Evolutionary conservation across 2,888 invertebrate species (phyloP).

Genomic region (Brenthis hecate): DNA sequence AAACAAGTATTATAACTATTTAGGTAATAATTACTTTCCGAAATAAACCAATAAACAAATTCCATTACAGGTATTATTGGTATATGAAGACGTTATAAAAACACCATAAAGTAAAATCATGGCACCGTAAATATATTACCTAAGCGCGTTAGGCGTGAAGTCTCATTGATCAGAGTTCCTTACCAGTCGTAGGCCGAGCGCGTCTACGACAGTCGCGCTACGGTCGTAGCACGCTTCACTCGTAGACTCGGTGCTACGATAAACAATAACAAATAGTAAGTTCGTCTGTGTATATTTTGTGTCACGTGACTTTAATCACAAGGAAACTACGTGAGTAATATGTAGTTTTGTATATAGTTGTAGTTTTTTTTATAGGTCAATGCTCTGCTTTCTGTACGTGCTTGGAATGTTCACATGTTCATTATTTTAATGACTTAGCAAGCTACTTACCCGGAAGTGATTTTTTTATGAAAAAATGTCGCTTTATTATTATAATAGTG

Average conservation of each 20-base stretch:
- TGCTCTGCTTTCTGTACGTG: conserved; percentile 18
- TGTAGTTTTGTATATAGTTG: conserved; percentile 1
- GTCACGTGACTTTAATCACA: conserved; percentile 32
- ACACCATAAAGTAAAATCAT: conserved; percentile 41
- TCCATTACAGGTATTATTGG: background rate
- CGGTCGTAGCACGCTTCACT: conserved; percentile 64
- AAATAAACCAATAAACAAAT: background rate
- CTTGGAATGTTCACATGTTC: conserved; percentile 21
- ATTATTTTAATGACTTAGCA: conserved; percentile 24
- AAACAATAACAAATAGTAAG: conserved; percentile 39
- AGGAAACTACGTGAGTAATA: conserved; percentile 28
- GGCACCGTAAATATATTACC: conserved; percentile 42
- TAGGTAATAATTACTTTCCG: background rate
- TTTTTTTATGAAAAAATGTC: background rate
- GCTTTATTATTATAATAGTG: too few relatives aligned
- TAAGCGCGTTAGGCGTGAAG: conserved; percentile 43
- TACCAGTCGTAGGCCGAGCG: conserved; percentile 47
- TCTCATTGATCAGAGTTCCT: conserved; percentile 54
- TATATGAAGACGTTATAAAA: conserved; percentile 26
- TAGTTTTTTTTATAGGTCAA: conserved; percentile 10
- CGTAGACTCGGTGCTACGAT: conserved; percentile 51
- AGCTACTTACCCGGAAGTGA: conserved; percentile 4
- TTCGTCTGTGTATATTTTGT: conserved; percentile 35
- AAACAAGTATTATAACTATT: background rate
- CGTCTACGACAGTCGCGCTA: conserved; percentile 59